A percentile compares a stretch with the other conserved stretches of the same genome.
Evolutionary conservation across 1,140 invertebrate species (phyloP).

Genomic region (Streblospio benedicti): DNA sequence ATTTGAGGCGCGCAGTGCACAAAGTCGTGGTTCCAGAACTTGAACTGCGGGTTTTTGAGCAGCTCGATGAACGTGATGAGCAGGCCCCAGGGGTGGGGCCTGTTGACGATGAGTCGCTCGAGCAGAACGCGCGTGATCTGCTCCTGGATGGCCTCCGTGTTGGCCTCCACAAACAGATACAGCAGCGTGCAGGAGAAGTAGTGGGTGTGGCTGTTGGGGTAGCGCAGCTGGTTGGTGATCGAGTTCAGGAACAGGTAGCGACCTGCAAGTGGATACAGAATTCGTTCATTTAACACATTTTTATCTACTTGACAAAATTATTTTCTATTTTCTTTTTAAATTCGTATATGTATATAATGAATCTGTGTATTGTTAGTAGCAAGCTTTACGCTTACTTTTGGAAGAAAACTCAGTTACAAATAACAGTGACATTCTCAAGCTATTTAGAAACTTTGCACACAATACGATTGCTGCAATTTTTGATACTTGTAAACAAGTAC

Average conservation of each 20-base stretch:
- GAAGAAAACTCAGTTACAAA: no score
- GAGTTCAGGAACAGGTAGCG: slow-evolving; percentile 94
- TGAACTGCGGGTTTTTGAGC: slow-evolving; percentile 97
- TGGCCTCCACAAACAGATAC: slow-evolving; percentile 95
- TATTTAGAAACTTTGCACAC: no score
- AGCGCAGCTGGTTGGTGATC: slow-evolving; percentile 94
- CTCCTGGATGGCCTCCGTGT: slow-evolving; percentile 88
- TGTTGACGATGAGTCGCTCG: slow-evolving; percentile 91
- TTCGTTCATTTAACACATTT: no score
- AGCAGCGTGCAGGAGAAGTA: slow-evolving; percentile 96
- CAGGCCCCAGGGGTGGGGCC: slow-evolving; percentile 98
- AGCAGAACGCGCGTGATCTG: slow-evolving; percentile 78
- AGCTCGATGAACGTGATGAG: slow-evolving; percentile 98
- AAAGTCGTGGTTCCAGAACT: slow-evolving; percentile 98
- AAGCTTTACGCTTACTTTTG: no score
- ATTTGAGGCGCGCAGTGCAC: slow-evolving; percentile 98
- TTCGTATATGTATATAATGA: no score
- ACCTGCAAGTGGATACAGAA: slow-evolving; percentile 44
- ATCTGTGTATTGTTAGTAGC: no score
- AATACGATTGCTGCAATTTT: no score
- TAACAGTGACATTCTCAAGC: no score
- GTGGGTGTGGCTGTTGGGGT: slow-evolving; percentile 98
- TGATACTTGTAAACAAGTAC: no score
- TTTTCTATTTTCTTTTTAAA: no score
- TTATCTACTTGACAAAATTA: no score